phyloP scores from a whole-genome alignment of 1,140 invertebrate genomes.

The Arion vulgaris region DNA sequence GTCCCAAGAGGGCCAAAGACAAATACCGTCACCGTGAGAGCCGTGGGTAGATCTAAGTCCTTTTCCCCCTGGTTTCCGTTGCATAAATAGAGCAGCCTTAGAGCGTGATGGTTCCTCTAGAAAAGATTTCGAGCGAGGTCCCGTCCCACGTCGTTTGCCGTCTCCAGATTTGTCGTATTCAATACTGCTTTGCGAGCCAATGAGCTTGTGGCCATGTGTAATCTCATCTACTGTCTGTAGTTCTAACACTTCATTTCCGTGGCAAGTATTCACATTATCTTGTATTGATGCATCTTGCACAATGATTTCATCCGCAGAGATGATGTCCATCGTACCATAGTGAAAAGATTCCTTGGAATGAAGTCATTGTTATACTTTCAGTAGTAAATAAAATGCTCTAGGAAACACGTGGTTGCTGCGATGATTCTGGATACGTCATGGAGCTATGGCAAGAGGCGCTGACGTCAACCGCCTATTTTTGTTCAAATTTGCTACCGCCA shows the following conservation, averaged over 20 bases:
- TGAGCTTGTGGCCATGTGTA: conserved; percentile 29
- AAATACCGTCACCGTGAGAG: conserved; percentile 28
- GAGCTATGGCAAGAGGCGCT: conserved; percentile 32
- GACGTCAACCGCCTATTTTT: conserved; percentile 25
- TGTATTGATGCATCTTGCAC: background rate
- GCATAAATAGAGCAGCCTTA: conserved; percentile 22
- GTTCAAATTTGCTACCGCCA: background rate
- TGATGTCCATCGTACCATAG: conserved; percentile 28
- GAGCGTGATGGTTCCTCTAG: conserved; percentile 24
- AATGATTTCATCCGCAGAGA: conserved; percentile 6
- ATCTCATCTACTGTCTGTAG: background rate
- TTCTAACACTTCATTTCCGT: background rate
- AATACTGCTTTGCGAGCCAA: conserved; percentile 31
- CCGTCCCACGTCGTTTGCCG: conserved; percentile 15
- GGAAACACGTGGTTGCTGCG: conserved; percentile 31
- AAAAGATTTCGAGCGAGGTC: conserved; percentile 25
- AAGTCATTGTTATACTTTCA: conserved; percentile 14
- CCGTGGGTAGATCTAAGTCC: conserved; percentile 23
- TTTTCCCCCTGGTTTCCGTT: conserved; percentile 19
- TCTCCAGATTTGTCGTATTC: conserved; percentile 18
- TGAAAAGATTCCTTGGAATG: conserved; percentile 4
- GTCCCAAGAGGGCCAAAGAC: conserved; percentile 16
- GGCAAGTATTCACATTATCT: background rate
- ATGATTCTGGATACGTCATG: conserved; percentile 27
- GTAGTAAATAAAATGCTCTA: conserved; percentile 26